These are phyloP conservation scores for Ditylenchus dipsaci DNA, from an alignment of 1,140 invertebrate genomes.

Conservation along the genomic window DNA sequence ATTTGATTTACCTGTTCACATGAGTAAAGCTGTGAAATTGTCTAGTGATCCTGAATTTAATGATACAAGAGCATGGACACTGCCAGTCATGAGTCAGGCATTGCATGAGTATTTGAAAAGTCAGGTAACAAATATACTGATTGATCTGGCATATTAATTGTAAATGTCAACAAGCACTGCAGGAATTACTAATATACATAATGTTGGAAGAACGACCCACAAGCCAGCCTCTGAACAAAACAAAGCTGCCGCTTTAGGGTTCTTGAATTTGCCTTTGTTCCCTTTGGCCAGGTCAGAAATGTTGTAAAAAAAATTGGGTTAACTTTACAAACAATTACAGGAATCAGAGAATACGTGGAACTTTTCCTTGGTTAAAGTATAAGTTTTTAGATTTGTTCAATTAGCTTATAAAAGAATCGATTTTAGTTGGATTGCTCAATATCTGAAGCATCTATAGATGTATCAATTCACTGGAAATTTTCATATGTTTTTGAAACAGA, in stretches of 20 bases:
- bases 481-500: slow-evolving; percentile 30
- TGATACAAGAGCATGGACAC: slow-evolving; percentile 20
- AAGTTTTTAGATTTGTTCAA: not conserved
- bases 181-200: slow-evolving; percentile 24
- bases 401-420: not conserved
- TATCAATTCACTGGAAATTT: slow-evolving; percentile 40
- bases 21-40: not conserved
- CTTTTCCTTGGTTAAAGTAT: slow-evolving; percentile 21
- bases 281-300: slow-evolving; percentile 1
- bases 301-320: too few relatives aligned
- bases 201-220: slow-evolving; percentile 12
- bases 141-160: not conserved
- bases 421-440: not conserved
- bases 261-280: slow-evolving; percentile 15
- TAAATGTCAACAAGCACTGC: not conserved
- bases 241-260: slow-evolving; percentile 2
- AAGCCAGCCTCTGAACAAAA: not conserved
- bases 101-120: slow-evolving; percentile 38
- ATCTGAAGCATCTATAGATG: slow-evolving; percentile 28
- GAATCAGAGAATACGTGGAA: slow-evolving; percentile 25
- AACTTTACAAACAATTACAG: not conserved
- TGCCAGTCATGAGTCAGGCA: slow-evolving; percentile 30
- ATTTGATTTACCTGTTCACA: slow-evolving; percentile 43
- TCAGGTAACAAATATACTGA: not conserved
- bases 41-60: slow-evolving; percentile 19